Percentiles rank a stretch among this genome's conserved stretches.
These are phyloP conservation scores for Ceyx erithaca DNA, from an alignment of 2,797 vertebrate genomes.

Conservation along the genomic window DNA sequence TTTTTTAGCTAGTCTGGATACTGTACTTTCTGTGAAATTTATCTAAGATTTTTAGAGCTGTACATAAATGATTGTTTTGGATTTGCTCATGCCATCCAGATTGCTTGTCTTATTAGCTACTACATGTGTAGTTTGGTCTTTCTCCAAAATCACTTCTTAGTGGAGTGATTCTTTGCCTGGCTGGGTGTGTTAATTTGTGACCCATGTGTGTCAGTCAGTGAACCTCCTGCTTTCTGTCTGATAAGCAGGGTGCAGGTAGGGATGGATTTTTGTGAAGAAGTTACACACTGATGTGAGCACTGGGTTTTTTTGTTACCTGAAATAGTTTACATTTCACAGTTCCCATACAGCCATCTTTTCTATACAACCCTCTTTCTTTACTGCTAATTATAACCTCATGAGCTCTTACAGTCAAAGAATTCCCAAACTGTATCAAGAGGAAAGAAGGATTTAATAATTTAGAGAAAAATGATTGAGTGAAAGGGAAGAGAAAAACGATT, in stretches of 20 bases:
- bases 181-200: neutral
- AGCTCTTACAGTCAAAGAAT: slow-evolving; percentile 46
- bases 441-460: slow-evolving; percentile 53
- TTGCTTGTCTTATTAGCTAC: neutral
- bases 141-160: neutral
- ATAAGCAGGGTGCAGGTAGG: slow-evolving; percentile 9
- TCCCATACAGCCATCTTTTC: slow-evolving; percentile 37
- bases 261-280: slow-evolving; percentile 54
- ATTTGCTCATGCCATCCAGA: neutral
- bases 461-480: slow-evolving; percentile 37
- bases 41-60: neutral
- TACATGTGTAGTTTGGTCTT: neutral
- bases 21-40: neutral
- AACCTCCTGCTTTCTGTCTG: neutral
- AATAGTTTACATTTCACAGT: slow-evolving; percentile 56
- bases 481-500: slow-evolving; percentile 1
- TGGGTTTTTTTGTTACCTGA: slow-evolving; percentile 51
- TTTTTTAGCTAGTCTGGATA: neutral
- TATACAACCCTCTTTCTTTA: slow-evolving; percentile 22
- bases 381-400: slow-evolving; percentile 58
- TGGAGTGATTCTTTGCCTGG: neutral
- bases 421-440: slow-evolving; percentile 37
- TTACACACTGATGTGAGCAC: slow-evolving; percentile 23
- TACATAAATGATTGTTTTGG: neutral
- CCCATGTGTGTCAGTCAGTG: slow-evolving; percentile 17